Percentiles rank a stretch among this genome's conserved stretches.
Conservation (phyloP, 2,113 vertebrate genomes). For the Epinephelus cyanopodus region DNA sequence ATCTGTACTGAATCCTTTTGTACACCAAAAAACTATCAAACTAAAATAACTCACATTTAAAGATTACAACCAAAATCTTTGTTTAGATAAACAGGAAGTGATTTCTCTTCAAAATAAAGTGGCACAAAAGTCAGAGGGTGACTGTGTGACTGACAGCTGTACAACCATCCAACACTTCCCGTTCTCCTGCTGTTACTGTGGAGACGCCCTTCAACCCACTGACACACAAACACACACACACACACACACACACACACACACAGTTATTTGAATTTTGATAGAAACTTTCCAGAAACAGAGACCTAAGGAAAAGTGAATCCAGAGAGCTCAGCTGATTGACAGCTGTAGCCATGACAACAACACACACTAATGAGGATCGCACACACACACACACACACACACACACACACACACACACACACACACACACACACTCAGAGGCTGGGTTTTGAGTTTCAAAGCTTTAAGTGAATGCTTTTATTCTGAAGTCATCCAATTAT, state of each 20-base stretch:
- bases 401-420: conserved; percentile 3
- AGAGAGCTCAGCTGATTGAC: conserved; percentile 47
- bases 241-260: too few relatives aligned
- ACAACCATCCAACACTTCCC: neutral
- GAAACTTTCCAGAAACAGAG: conserved; percentile 46
- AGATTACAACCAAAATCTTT: too few relatives aligned
- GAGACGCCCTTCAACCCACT: conserved; percentile 33
- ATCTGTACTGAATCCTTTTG: too few relatives aligned
- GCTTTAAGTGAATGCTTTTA: conserved; percentile 34
- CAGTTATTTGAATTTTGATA: conserved; percentile 59
- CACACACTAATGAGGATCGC: conserved; percentile 3
- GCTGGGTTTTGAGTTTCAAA: too few relatives aligned
- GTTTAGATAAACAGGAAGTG: too few relatives aligned
- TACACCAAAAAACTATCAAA: too few relatives aligned
- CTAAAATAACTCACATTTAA: too few relatives aligned
- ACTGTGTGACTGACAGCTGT: conserved; percentile 30
- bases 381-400: conserved; percentile 4
- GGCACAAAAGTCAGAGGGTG: neutral
- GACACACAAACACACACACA: too few relatives aligned
- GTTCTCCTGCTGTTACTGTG: conserved; percentile 34
- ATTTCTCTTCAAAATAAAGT: neutral
- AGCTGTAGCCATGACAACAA: conserved; percentile 40
- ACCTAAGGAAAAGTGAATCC: neutral
- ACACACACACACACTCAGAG: neutral
- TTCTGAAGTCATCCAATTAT: conserved; percentile 54